Percentiles rank a stretch among this genome's conserved stretches.
These are phyloP conservation scores for Rotaria socialis DNA, from an alignment of 2,888 invertebrate species.

Conservation along the genomic window DNA sequence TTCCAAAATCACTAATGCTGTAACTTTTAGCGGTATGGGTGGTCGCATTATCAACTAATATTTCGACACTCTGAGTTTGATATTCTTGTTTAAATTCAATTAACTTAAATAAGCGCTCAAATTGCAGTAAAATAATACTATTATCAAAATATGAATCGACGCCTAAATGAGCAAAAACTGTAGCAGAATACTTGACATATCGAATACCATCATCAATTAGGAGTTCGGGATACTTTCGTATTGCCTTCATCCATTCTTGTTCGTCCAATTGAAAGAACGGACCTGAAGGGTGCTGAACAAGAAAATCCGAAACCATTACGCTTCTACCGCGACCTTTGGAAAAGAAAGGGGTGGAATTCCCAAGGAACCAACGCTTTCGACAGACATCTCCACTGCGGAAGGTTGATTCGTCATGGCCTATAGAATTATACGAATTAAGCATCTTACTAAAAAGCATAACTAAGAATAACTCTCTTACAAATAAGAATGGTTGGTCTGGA, in stretches of 20 bases:
- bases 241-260: background rate
- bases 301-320: background rate
- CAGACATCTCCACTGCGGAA: background rate
- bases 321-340: background rate
- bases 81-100: background rate
- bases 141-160: background rate
- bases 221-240: background rate
- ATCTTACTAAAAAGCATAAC: too few relatives aligned
- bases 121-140: background rate
- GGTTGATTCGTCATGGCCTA: conserved; percentile 2
- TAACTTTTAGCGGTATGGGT: background rate
- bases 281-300: background rate
- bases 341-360: background rate
- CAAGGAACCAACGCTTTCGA: background rate
- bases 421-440: background rate
- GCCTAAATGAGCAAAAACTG: background rate
- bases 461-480: background rate
- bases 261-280: background rate
- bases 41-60: background rate
- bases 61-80: background rate
- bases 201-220: background rate
- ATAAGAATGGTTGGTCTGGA: background rate
- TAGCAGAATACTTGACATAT: background rate
- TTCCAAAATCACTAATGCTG: background rate
- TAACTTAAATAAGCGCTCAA: conserved; percentile 6